These are phyloP conservation scores for Anguilla megastoma DNA, from an alignment of 2,797 vertebrate genomes.

Conservation along the genomic window DNA sequence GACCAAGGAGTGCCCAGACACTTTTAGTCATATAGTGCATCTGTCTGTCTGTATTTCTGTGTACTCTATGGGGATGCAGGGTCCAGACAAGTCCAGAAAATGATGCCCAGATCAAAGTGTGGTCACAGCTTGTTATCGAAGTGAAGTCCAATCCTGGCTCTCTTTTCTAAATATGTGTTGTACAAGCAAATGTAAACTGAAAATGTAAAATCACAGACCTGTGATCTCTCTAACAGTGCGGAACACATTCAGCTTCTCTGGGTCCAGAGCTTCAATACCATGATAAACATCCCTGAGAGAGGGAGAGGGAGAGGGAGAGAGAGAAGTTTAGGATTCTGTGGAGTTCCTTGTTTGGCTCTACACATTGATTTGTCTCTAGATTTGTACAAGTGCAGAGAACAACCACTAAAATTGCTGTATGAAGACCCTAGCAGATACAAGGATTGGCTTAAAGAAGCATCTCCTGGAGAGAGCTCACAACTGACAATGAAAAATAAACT, in stretches of 20 bases:
- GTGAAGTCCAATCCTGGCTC: not conserved
- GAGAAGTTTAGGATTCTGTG: not conserved
- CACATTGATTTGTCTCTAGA: not conserved
- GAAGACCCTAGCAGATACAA: not conserved
- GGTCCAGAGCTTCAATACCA: slow-evolving; percentile 88
- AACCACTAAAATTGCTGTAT: not conserved
- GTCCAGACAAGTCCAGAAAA: not conserved
- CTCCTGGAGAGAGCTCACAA: not conserved
- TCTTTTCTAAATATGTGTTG: not conserved
- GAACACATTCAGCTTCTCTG: slow-evolving; percentile 88
- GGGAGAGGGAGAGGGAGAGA: slow-evolving; percentile 17
- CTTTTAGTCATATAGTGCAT: not conserved
- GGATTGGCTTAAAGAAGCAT: not conserved
- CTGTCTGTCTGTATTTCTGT: not conserved
- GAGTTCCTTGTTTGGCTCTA: not conserved
- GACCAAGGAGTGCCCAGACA: too few relatives aligned
- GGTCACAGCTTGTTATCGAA: not conserved
- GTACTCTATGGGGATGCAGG: not conserved
- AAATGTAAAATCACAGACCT: slow-evolving; percentile 69
- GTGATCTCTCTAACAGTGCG: slow-evolving; percentile 95
- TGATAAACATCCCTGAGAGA: slow-evolving; percentile 88
- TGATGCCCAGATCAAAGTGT: not conserved
- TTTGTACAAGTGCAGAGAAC: not conserved
- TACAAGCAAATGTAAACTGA: not conserved
- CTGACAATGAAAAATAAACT: not conserved